Evolutionary conservation across 2,888 invertebrate genomes (phyloP), one percentile per base, ranked within the genome.

Genomic region (Tetragonisca angustula): DNA sequence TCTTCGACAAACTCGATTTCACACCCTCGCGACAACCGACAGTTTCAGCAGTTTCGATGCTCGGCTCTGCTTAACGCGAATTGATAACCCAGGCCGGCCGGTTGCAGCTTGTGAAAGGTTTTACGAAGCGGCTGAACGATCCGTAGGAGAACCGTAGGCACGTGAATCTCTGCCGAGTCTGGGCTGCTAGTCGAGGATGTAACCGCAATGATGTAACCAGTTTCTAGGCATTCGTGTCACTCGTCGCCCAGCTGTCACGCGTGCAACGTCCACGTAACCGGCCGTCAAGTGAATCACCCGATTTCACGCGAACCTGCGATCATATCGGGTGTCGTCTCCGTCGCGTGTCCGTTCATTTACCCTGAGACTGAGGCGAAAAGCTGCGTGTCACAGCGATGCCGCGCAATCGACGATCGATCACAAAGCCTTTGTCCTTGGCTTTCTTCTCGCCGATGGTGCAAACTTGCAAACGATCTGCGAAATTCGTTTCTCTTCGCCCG

Each of bases 221-320:
- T 88, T 89, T 87, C 89, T 89, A 88, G 88, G 84, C 89, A 80
- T 88, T 86, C 88, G 89, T 88, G 89, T 88, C 89, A 82, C 84
- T 76, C 82, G 83, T 79, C 65, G 84, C 74, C 43, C 76, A 79
- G 71, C 82, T 81, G 87, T 85, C 88, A 89, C 76, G 67, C 79
- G 49, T 50, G 59, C 74, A 43, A 43, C 43, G 65, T 74, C 74
- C 73, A 71, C 87, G 77, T 76, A 85, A 83, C 76, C 54, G 19
- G 71, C 36, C 64, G 54, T 73, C 54, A 24, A 76, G 72, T 85
- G 88, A 88, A 84, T 87, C 88, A 88, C 76, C 68, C 77, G 85
- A 84, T 85, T 87, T 87, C 85, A 84, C 85, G 85, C 85, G 32
- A 79, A 74, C 80, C 72, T 49, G 85, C 72, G 79, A 83, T 72